Conservation (phyloP, 2,797 vertebrate genomes). For the Lagocephalus sceleratus region DNA sequence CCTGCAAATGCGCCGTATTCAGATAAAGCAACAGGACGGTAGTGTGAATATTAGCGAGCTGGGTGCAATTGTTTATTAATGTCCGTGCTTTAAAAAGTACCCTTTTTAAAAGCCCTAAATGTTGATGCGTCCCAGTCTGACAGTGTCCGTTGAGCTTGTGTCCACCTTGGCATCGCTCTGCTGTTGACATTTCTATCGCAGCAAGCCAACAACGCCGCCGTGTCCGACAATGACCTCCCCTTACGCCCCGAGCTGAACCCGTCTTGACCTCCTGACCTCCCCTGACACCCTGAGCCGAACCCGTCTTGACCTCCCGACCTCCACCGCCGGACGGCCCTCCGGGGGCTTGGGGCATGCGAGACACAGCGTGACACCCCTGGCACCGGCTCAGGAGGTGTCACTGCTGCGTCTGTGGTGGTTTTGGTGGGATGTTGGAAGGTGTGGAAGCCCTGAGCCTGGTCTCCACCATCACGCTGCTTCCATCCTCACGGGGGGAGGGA, state of each 20-base stretch:
- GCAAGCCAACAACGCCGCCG: not conserved
- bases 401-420: conserved; percentile 1
- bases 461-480: conserved; percentile 61
- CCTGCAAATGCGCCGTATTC: too few species aligned
- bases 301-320: conserved; percentile 66
- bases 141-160: not conserved
- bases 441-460: conserved; percentile 43
- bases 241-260: conserved; percentile 46
- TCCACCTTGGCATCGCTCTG: not conserved
- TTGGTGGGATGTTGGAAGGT: conserved; percentile 14
- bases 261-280: conserved; percentile 66
- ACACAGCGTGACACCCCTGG: conserved; percentile 8
- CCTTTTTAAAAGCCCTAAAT: not conserved
- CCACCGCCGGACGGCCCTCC: conserved; percentile 36
- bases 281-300: conserved; percentile 41
- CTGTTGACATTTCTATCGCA: not conserved
- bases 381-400: not conserved
- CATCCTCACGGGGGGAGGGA: conserved; percentile 64
- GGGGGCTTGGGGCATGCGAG: conserved; percentile 30
- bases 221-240: conserved; percentile 40
- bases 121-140: too few species aligned
- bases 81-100: too few species aligned
- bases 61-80: too few species aligned
- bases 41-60: too few species aligned
- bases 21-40: too few species aligned